A percentile compares a stretch with the other conserved stretches of the same genome.
These are phyloP conservation scores for Erannis defoliaria DNA, from an alignment of 2,888 invertebrate genomes.

Conservation along the genomic window DNA sequence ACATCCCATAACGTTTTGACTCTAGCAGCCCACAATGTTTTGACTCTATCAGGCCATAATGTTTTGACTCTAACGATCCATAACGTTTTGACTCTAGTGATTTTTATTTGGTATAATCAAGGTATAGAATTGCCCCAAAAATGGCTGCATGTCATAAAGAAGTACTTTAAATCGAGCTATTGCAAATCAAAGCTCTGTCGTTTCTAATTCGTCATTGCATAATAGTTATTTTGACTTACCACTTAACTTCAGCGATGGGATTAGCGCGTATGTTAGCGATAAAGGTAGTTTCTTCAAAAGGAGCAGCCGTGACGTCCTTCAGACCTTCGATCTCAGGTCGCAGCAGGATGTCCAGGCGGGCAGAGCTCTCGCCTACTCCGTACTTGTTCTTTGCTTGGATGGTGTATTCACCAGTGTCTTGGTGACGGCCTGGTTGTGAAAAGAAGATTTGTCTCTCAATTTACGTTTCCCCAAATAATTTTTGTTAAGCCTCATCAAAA, in stretches of 20 bases:
- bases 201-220: too few relatives aligned
- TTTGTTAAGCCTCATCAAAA: too few relatives aligned
- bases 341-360: conserved; percentile 92
- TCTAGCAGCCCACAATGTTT: too few relatives aligned
- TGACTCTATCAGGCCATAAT: too few relatives aligned
- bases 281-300: conserved; percentile 92
- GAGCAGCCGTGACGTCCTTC: conserved; percentile 90
- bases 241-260: conserved; percentile 95
- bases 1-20: too few relatives aligned
- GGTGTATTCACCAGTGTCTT: conserved; percentile 94
- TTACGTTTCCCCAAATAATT: background rate
- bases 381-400: conserved; percentile 93
- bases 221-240: conserved; percentile 80
- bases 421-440: conserved; percentile 86
- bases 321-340: conserved; percentile 93
- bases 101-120: too few relatives aligned
- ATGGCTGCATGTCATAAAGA: too few relatives aligned
- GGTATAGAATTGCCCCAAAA: too few relatives aligned
- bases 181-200: too few relatives aligned
- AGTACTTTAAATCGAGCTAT: too few relatives aligned
- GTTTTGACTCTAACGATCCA: too few relatives aligned
- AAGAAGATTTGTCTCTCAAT: background rate
- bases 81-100: too few relatives aligned
- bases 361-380: conserved; percentile 91
- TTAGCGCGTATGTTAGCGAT: conserved; percentile 94